A percentile compares a stretch with the other conserved stretches of the same genome.
Evolutionary conservation across 2,888 invertebrate species (phyloP).

Genomic region (Plagodis pulveraria): DNA sequence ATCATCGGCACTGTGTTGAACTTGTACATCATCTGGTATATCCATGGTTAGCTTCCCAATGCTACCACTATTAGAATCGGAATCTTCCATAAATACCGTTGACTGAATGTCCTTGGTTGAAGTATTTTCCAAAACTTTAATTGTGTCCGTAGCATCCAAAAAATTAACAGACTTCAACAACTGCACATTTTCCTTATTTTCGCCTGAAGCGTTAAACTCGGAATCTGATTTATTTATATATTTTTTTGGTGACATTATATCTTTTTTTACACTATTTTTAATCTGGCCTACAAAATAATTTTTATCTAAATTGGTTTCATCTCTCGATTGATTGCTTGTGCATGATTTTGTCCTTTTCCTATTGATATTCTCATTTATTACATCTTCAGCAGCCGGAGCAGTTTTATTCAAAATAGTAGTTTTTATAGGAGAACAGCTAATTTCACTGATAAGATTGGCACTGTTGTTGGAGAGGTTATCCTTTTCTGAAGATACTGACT

Average conservation of each 20-base stretch:
- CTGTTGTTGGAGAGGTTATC: conserved; percentile 46
- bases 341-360: conserved; percentile 69
- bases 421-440: conserved; percentile 45
- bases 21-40: conserved; percentile 39
- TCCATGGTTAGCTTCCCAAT: conserved; percentile 37
- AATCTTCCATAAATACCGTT: conserved; percentile 63
- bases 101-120: conserved; percentile 51
- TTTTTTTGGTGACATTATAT: conserved; percentile 20
- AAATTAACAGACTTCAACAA: conserved; percentile 21
- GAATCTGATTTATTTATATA: conserved; percentile 19
- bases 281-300: conserved; percentile 28
- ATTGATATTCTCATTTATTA: conserved; percentile 45
- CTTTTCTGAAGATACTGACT: conserved; percentile 23
- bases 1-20: conserved; percentile 52
- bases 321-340: conserved; percentile 38
- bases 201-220: conserved; percentile 17
- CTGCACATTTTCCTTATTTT: conserved; percentile 23
- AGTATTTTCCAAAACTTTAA: conserved; percentile 53
- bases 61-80: conserved; percentile 59
- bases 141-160: conserved; percentile 35
- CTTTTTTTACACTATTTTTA: conserved; percentile 44
- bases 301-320: conserved; percentile 10
- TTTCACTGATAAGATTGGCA: conserved; percentile 50
- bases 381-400: conserved; percentile 47
- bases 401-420: conserved; percentile 56